Conservation (phyloP, 2,797 vertebrate genomes). For the Enteromius treurensis region DNA sequence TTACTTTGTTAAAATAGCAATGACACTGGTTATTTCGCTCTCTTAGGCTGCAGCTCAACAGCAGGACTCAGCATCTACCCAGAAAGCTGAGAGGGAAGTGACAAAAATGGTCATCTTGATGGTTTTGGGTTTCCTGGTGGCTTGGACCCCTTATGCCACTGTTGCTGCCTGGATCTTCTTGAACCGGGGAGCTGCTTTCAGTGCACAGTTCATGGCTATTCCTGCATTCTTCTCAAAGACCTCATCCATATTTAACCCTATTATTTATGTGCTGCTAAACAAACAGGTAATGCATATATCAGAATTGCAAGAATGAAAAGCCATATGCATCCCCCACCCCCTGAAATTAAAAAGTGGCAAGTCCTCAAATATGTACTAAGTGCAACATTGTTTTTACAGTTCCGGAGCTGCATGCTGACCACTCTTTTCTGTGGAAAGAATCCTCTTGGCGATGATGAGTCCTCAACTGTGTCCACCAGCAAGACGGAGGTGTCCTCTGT, state of each 20-base stretch:
- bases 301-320: not conserved
- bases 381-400: slow-evolving; percentile 60
- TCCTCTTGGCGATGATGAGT: slow-evolving; percentile 74
- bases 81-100: slow-evolving; percentile 87
- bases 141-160: slow-evolving; percentile 82
- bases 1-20: not conserved
- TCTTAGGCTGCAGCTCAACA: slow-evolving; percentile 86
- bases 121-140: slow-evolving; percentile 84
- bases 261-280: slow-evolving; percentile 71
- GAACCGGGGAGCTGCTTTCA: slow-evolving; percentile 79
- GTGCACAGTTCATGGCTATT: slow-evolving; percentile 78
- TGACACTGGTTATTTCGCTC: not conserved
- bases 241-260: slow-evolving; percentile 82
- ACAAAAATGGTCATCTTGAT: slow-evolving; percentile 86
- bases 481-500: slow-evolving; percentile 77
- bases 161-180: slow-evolving; percentile 85
- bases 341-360: not conserved
- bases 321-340: not conserved
- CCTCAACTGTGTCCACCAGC: slow-evolving; percentile 68
- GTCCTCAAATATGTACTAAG: not conserved
- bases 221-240: slow-evolving; percentile 88
- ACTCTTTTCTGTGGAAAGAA: slow-evolving; percentile 76
- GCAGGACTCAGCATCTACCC: slow-evolving; percentile 84
- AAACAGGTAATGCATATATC: slow-evolving; percentile 56
- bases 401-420: slow-evolving; percentile 77